Conservation (phyloP, 2,888 invertebrate species). For the Macrosoma leucophasiata region DNA sequence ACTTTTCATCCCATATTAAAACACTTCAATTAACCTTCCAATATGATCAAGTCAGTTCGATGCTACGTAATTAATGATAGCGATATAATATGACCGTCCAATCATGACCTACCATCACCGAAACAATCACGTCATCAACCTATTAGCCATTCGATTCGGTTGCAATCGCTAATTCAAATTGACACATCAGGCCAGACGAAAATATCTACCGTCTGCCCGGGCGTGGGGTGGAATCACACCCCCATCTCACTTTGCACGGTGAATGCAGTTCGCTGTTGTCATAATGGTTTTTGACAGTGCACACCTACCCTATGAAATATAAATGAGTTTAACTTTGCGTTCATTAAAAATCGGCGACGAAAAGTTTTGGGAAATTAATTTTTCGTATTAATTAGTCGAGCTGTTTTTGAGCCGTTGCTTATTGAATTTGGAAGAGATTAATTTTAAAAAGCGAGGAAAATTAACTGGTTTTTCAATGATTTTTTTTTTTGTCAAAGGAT, state of each 20-base stretch:
- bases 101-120: constrained; percentile 42
- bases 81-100: too few species aligned
- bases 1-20: too few species aligned
- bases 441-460: too few species aligned
- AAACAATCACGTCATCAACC: constrained; percentile 33
- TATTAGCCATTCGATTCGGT: constrained; percentile 45
- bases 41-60: too few species aligned
- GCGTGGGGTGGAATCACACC: constrained; percentile 31
- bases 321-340: constrained; percentile 21
- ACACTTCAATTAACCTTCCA: too few species aligned
- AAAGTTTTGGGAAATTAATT: constrained; percentile 11
- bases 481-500: too few species aligned
- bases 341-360: constrained; percentile 21
- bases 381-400: too few species aligned
- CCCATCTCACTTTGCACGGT: constrained; percentile 35
- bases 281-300: constrained; percentile 57
- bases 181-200: constrained; percentile 71
- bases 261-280: constrained; percentile 44
- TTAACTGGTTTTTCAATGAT: too few species aligned
- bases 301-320: constrained; percentile 31
- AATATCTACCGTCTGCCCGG: constrained; percentile 50
- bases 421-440: too few species aligned
- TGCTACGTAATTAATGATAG: too few species aligned
- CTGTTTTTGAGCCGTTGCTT: too few species aligned
- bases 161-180: constrained; percentile 68